These are phyloP conservation scores for Etheostoma perlongum DNA, from an alignment of 2,797 vertebrate species.

Conservation along the genomic window DNA sequence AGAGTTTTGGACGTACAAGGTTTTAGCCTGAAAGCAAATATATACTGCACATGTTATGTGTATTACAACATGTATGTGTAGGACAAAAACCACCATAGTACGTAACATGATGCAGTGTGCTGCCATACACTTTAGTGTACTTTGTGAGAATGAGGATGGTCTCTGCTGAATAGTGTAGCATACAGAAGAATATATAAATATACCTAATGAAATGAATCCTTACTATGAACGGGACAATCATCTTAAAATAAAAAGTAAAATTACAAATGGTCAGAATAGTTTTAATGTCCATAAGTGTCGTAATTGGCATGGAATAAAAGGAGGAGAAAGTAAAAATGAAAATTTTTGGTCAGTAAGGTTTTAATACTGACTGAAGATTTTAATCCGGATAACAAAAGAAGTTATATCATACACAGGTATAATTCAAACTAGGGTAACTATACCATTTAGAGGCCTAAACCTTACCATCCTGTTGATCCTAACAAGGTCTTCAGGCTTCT, in stretches of 20 bases:
- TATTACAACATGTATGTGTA: neutral
- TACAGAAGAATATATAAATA: neutral
- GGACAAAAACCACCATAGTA: neutral
- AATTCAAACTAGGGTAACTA: neutral
- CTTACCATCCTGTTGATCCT: constrained; percentile 98
- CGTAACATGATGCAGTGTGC: neutral
- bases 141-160: neutral
- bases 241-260: neutral
- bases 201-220: neutral
- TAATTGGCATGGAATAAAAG: neutral
- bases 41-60: neutral
- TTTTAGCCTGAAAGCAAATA: too few relatives aligned
- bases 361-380: neutral
- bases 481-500: constrained; percentile 97
- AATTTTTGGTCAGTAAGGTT: neutral
- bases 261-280: neutral
- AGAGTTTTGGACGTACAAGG: too few relatives aligned
- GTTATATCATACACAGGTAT: neutral
- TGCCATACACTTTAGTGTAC: neutral
- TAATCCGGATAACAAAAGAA: neutral
- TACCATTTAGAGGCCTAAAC: neutral
- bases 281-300: neutral
- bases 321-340: neutral
- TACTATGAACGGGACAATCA: neutral
- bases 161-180: neutral